Evolutionary conservation across 2,113 vertebrate species (phyloP).

Genomic region (Dicaeum eximium): DNA sequence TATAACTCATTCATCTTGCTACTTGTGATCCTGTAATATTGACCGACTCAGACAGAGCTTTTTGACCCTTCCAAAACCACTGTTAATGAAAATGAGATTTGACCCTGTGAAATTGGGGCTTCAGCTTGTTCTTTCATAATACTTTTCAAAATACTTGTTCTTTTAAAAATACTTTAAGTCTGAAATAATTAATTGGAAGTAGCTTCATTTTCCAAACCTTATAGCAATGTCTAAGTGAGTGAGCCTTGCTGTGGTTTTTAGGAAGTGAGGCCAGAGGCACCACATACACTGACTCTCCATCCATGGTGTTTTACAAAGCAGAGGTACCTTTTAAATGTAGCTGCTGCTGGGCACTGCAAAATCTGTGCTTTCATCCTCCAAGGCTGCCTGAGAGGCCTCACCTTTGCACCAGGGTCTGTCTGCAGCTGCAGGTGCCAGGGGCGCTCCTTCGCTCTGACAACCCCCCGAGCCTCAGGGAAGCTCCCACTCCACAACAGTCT

Average conservation of each 20-base stretch:
- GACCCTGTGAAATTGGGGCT: not conserved
- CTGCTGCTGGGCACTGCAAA: not conserved
- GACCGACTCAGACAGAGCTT: not conserved
- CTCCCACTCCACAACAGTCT: not conserved
- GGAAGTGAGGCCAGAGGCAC: not conserved
- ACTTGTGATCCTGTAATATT: not conserved
- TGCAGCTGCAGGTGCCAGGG: not conserved
- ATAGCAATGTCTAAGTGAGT: not conserved
- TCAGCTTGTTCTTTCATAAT: not conserved
- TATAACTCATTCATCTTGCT: not conserved
- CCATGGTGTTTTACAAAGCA: not conserved
- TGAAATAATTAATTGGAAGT: not conserved
- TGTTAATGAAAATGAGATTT: not conserved
- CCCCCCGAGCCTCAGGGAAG: accelerated
- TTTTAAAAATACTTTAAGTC: not conserved
- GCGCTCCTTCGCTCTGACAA: accelerated
- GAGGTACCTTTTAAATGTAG: not conserved
- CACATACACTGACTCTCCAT: not conserved
- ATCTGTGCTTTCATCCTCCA: not conserved
- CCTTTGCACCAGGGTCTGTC: not conserved
- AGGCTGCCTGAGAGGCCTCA: not conserved
- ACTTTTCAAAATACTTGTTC: not conserved
- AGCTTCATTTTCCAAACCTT: not conserved
- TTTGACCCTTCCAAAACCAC: not conserved
- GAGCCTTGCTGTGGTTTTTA: not conserved